Percentiles rank a stretch among this genome's conserved stretches.
Conservation (phyloP, 2,888 invertebrate species). For the Rambutsinella grinnellia region DNA sequence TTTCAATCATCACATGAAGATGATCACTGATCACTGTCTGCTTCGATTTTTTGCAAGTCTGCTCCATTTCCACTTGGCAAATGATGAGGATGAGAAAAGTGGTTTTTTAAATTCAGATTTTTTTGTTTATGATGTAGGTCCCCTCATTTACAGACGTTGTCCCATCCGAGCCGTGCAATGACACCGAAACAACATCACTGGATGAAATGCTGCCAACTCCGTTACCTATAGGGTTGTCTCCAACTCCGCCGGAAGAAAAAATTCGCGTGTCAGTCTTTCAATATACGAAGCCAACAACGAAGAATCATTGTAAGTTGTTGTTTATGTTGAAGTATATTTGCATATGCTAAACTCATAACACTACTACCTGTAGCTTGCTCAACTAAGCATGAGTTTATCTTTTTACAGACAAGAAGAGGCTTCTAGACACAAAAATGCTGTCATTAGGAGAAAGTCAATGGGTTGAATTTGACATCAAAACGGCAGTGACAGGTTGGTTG, state of each 20-base stretch:
- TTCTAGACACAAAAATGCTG: conserved; percentile 72
- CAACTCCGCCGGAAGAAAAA: conserved; percentile 72
- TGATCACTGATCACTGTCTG: background rate
- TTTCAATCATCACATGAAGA: too few species aligned
- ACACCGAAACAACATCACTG: conserved; percentile 42
- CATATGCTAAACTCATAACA: too few species aligned
- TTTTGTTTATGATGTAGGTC: conserved; percentile 30
- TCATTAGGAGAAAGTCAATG: conserved; percentile 69
- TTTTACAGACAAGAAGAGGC: conserved; percentile 70
- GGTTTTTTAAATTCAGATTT: conserved; percentile 15
- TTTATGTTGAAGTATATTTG: background rate
- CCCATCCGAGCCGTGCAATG: conserved; percentile 60
- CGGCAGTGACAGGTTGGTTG: conserved; percentile 71
- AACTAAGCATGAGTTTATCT: background rate
- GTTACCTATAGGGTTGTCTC: conserved; percentile 29
- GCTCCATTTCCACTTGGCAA: background rate
- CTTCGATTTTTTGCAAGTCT: background rate
- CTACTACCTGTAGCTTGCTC: too few species aligned
- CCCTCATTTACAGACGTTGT: conserved; percentile 29
- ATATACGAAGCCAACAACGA: conserved; percentile 74
- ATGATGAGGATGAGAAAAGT: background rate
- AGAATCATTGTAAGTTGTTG: conserved; percentile 72
- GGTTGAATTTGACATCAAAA: conserved; percentile 72
- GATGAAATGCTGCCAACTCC: conserved; percentile 39
- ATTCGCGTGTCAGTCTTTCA: conserved; percentile 75